Evolutionary conservation across 2,797 vertebrate genomes (phyloP).

Genomic region (Ataeniobius toweri): DNA sequence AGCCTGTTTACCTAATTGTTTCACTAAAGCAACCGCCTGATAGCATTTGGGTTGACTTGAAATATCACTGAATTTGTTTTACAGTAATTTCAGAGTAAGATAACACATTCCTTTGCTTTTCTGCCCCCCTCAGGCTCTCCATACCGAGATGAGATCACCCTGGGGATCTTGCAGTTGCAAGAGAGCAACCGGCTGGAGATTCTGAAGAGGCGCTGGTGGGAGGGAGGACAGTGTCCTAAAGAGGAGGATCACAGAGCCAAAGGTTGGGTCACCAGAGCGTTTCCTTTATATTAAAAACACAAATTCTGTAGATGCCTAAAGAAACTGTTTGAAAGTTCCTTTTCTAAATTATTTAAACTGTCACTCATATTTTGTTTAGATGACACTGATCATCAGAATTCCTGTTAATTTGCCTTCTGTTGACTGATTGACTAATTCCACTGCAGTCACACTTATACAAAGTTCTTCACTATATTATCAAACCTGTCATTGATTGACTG

Average conservation of each 20-base stretch:
- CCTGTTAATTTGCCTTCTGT: not conserved
- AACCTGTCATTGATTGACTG: constrained; percentile 13
- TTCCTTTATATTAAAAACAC: not conserved
- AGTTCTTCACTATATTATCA: not conserved
- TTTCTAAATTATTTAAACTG: not conserved
- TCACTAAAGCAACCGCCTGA: too few relatives aligned
- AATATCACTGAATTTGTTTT: not conserved
- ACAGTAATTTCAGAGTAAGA: not conserved
- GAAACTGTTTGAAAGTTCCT: not conserved
- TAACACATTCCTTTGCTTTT: not conserved
- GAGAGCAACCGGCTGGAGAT: constrained; percentile 92
- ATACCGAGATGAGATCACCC: constrained; percentile 88
- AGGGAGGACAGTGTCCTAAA: constrained; percentile 88
- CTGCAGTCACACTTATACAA: not conserved
- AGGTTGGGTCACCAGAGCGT: constrained; percentile 71
- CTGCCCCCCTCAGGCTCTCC: constrained; percentile 80
- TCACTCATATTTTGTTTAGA: not conserved
- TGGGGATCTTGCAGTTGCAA: constrained; percentile 89
- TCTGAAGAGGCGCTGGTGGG: constrained; percentile 92
- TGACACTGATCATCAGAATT: not conserved
- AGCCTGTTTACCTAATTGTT: not conserved
- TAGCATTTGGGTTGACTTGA: not conserved
- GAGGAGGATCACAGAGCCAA: constrained; percentile 91
- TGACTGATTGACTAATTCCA: not conserved
- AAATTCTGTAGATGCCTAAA: not conserved